Base-by-base conservation (phyloP, 2,113 vertebrate genomes). In the Aphyosemion australe region DNA sequence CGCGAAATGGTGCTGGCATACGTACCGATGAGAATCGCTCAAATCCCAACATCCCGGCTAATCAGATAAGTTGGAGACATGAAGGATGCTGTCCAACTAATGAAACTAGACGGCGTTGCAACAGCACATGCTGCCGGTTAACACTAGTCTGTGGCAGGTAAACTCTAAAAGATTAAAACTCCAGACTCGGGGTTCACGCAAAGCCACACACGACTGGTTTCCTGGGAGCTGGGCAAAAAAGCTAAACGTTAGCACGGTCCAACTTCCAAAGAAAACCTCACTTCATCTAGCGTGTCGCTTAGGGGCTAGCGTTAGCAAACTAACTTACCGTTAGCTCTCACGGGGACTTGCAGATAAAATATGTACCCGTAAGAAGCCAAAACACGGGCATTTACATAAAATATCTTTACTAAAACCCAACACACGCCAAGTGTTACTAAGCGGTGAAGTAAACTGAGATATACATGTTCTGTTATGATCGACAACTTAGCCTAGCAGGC, bases 261-360 rank as follows among this genome's bases (percentile, higher is more conserved):
- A 85, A 88, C 82, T 90, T 86, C 78, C 42, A 52, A 41, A 58
- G 78, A 31, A 42, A 73, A 62, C 72, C 60, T 50, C 68, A 80
- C 63, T 72, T 63, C 39, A 73, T 60, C 54, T 87, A 80, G 83
- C 82, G 71, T 66, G 57, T 34, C 37, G 64, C 65, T 58, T 72
- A 82, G 70, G 80, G 51, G 79, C 80, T 85, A 86, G 58, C 74
- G 41, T 5, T 61, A 70, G 65, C 72, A 43, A 75, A 83, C 75
- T 78, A 84, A 86, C 66, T 87, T 80, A 68, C 78, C 59, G 69
- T 81, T 79, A 84, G 80, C 79, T 68, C 43, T 14, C 16, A 19
- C 18, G 15, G 19, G 1, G 12, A 18, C 69, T 60, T 72, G 69
- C 9, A 80, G 12, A 42, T 12, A 52, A 51, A 56, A 54, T 34